phyloP scores from a whole-genome alignment of 2,113 vertebrate species.

The Urocitellus parryii region DNA sequence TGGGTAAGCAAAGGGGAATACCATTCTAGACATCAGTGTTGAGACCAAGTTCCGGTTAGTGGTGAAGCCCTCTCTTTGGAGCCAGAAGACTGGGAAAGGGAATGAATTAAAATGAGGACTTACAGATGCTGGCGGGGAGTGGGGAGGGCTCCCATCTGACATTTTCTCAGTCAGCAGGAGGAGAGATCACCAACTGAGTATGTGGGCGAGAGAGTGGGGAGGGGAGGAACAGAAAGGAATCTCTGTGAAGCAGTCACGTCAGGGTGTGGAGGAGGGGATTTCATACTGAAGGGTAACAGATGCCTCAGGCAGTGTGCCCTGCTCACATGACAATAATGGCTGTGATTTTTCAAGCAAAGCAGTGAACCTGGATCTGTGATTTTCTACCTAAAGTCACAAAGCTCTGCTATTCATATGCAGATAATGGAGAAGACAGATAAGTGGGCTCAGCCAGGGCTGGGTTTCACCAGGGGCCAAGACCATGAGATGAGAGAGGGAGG shows the following conservation, averaged over 20 bases:
- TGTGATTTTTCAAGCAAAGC: slow-evolving; percentile 31
- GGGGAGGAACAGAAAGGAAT: not conserved
- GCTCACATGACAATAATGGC: not conserved
- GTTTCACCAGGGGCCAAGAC: not conserved
- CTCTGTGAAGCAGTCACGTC: not conserved
- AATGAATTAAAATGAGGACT: not conserved
- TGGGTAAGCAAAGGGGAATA: not conserved
- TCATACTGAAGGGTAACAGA: not conserved
- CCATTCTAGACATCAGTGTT: not conserved
- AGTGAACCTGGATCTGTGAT: not conserved
- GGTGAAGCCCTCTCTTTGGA: not conserved
- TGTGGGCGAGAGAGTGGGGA: not conserved
- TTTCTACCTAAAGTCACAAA: not conserved
- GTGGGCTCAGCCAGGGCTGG: not conserved
- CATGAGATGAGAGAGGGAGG: not conserved
- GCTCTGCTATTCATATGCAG: not conserved
- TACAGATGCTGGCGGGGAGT: not conserved
- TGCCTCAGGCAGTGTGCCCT: not conserved
- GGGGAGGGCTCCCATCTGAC: not conserved
- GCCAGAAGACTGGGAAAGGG: not conserved
- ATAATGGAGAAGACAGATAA: not conserved
- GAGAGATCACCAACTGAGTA: not conserved
- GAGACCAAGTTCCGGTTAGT: not conserved
- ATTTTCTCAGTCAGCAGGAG: not conserved
- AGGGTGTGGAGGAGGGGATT: not conserved